Evolutionary conservation across 2,888 invertebrate genomes (phyloP).

Genomic region (Dioctria linearis): DNA sequence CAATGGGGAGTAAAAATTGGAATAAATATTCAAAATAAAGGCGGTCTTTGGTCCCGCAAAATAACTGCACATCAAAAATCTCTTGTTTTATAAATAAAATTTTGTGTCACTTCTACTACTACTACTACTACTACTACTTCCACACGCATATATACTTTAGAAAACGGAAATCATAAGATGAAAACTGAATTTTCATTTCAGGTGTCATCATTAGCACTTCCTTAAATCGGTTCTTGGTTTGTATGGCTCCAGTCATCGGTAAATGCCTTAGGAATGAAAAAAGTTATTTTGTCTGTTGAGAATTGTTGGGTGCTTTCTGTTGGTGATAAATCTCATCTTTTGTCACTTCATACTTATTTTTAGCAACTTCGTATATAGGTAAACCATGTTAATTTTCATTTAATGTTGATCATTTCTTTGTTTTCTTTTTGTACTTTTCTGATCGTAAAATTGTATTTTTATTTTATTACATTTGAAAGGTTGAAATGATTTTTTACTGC

Average conservation of each 20-base stretch:
- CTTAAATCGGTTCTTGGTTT: constrained; percentile 65
- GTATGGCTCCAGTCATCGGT: constrained; percentile 71
- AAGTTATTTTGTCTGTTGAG: constrained; percentile 14
- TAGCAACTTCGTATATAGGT: constrained; percentile 21
- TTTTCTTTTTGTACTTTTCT: not conserved
- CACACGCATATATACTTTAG: not conserved
- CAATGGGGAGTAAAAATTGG: not conserved
- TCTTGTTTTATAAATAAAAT: constrained; percentile 36
- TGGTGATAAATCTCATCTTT: constrained; percentile 53
- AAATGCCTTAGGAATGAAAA: constrained; percentile 54
- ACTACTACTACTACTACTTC: not conserved
- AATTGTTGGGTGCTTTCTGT: not conserved
- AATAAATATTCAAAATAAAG: not conserved
- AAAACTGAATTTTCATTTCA: constrained; percentile 45
- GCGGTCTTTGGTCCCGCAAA: constrained; percentile 12
- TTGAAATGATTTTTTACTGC: not conserved
- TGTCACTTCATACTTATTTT: constrained; percentile 56
- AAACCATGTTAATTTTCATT: not conserved
- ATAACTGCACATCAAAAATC: constrained; percentile 27
- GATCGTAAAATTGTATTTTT: not conserved
- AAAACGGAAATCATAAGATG: constrained; percentile 22
- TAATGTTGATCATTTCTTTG: constrained; percentile 7
- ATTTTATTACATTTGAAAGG: not conserved
- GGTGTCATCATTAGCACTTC: constrained; percentile 35
- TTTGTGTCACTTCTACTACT: constrained; percentile 15